These are phyloP conservation scores for Cacoxenus indagator DNA, from an alignment of 2,888 invertebrate species.

Conservation along the genomic window DNA sequence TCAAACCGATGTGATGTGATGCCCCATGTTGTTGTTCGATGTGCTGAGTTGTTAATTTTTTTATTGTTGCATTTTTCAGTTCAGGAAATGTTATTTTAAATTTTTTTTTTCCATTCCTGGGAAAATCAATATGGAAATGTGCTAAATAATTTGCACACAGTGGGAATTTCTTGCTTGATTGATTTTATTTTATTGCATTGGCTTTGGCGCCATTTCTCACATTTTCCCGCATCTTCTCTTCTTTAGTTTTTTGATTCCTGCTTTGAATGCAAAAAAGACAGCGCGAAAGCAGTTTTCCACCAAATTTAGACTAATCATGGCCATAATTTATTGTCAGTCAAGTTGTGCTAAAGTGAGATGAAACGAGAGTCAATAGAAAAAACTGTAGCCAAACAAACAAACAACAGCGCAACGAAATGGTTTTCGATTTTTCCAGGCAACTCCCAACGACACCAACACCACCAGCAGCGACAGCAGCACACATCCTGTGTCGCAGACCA, in stretches of 20 bases:
- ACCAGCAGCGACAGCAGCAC: constrained; percentile 1
- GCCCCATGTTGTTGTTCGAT: constrained; percentile 29
- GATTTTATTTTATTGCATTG: background rate
- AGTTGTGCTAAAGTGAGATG: constrained; percentile 36
- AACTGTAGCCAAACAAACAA: too few species aligned
- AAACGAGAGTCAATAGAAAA: constrained; percentile 26
- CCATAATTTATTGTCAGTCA: constrained; percentile 62
- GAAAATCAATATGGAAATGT: constrained; percentile 26
- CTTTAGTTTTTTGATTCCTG: too few species aligned
- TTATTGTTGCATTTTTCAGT: constrained; percentile 38
- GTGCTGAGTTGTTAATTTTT: constrained; percentile 26
- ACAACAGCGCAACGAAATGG: constrained; percentile 50
- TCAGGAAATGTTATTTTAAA: constrained; percentile 19
- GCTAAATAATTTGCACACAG: constrained; percentile 23
- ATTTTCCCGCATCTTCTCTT: too few species aligned
- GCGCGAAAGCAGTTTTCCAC: constrained; percentile 37
- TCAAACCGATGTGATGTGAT: constrained; percentile 22
- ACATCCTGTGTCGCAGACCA: constrained; percentile 10
- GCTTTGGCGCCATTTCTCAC: too few species aligned
- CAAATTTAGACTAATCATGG: constrained; percentile 61
- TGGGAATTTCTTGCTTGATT: constrained; percentile 31
- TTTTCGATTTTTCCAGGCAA: constrained; percentile 7
- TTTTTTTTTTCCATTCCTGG: constrained; percentile 3
- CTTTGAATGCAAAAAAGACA: background rate
- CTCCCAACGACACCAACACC: background rate